Evolutionary conservation across 2,113 vertebrate genomes (phyloP).

Genomic region (Python bivittatus): DNA sequence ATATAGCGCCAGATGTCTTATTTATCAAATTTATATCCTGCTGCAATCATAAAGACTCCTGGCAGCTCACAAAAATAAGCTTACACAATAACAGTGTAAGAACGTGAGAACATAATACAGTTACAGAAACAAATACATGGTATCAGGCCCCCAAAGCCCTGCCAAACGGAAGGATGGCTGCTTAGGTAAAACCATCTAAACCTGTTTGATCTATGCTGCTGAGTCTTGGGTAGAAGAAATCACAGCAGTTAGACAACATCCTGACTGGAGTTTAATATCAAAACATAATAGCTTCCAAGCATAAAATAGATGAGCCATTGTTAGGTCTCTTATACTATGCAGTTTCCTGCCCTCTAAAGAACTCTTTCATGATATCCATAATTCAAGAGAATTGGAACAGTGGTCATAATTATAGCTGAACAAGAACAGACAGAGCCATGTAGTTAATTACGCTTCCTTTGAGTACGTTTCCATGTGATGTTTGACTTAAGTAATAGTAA

Average conservation of each 20-base stretch:
- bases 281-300: not conserved
- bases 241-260: not conserved
- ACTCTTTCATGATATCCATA: not conserved
- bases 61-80: too few relatives aligned
- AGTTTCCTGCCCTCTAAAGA: not conserved
- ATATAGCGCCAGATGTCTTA: too few relatives aligned
- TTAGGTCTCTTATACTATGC: not conserved
- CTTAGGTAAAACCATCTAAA: not conserved
- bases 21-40: too few relatives aligned
- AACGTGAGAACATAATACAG: too few relatives aligned
- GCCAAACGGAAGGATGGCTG: too few relatives aligned
- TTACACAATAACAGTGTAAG: too few relatives aligned
- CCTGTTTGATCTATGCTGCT: not conserved
- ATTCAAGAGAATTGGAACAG: not conserved
- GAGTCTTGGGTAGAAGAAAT: not conserved
- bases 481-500: not conserved
- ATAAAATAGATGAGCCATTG: not conserved
- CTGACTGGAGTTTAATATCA: not conserved
- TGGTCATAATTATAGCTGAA: not conserved
- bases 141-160: too few relatives aligned
- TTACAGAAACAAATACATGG: too few relatives aligned
- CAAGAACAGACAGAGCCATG: not conserved
- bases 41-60: too few relatives aligned
- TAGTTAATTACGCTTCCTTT: not conserved
- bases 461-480: not conserved